A percentile compares a stretch with the other conserved stretches of the same genome.
phyloP scores from a whole-genome alignment of 2,113 vertebrate genomes.

The Mastomys coucha region DNA sequence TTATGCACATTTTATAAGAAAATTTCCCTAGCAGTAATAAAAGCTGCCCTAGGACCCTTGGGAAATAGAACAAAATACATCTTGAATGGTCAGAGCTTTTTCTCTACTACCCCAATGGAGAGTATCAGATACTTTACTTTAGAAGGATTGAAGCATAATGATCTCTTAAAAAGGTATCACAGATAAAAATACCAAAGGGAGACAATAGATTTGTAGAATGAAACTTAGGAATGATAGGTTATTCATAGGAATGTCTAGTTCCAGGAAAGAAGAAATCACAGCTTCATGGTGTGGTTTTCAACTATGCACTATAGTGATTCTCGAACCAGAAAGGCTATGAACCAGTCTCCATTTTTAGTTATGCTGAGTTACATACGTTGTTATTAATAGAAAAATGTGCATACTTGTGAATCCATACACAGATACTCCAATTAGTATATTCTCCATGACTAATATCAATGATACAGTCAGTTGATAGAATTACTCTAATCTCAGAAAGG shows the following conservation, averaged over 20 bases:
- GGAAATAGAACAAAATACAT: neutral
- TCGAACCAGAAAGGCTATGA: neutral
- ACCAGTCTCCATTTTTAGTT: neutral
- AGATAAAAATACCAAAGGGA: neutral
- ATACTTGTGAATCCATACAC: neutral
- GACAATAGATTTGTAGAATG: neutral
- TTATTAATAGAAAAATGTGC: neutral
- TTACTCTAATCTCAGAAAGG: neutral
- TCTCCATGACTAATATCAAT: neutral
- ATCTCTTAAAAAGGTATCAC: neutral
- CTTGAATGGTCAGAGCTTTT: neutral
- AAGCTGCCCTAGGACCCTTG: rapidly evolving
- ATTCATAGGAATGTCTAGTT: neutral
- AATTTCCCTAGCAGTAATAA: no score
- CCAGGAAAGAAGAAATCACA: neutral
- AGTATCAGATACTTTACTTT: neutral
- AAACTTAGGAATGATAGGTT: neutral
- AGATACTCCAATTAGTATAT: neutral
- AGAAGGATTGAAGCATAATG: neutral
- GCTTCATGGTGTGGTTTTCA: neutral
- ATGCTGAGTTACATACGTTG: neutral
- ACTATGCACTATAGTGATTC: neutral
- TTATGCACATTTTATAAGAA: neutral
- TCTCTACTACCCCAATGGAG: neutral
- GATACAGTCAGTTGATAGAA: neutral